Evolutionary conservation across 2,113 vertebrate species (phyloP).

Genomic region (Eclectus roratus): DNA sequence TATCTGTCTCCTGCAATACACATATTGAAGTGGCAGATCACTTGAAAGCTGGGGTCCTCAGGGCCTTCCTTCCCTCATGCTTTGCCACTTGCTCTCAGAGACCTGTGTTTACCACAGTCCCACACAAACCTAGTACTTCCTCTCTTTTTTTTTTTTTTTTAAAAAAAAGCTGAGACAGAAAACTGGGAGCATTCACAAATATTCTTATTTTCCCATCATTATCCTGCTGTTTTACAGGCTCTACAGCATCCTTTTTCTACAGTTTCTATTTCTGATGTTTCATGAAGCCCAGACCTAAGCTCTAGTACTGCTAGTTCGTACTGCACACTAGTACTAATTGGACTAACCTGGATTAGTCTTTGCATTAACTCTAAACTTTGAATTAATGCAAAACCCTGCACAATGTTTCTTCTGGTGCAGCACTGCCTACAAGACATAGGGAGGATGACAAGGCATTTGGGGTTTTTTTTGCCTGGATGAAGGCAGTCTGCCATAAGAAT

Average conservation of each 20-base stretch:
- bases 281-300: background rate
- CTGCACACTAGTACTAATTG: background rate
- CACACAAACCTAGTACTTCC: background rate
- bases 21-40: background rate
- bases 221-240: background rate
- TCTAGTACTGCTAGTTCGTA: background rate
- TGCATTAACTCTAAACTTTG: background rate
- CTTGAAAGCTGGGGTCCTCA: background rate
- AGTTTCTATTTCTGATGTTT: background rate
- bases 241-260: background rate
- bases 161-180: background rate
- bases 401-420: background rate
- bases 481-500: conserved; percentile 42
- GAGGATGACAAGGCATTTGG: conserved; percentile 21
- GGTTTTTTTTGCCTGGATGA: background rate
- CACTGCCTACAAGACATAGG: background rate
- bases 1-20: background rate
- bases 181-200: background rate
- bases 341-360: background rate
- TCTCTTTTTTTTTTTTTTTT: background rate
- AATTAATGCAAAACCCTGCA: background rate
- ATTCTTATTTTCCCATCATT: background rate
- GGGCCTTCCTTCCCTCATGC: background rate
- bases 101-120: background rate
- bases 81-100: background rate